Evolutionary conservation across 2,113 vertebrate species (phyloP), one percentile per base, ranked within the genome.

Genomic region (Blennius ocellaris): DNA sequence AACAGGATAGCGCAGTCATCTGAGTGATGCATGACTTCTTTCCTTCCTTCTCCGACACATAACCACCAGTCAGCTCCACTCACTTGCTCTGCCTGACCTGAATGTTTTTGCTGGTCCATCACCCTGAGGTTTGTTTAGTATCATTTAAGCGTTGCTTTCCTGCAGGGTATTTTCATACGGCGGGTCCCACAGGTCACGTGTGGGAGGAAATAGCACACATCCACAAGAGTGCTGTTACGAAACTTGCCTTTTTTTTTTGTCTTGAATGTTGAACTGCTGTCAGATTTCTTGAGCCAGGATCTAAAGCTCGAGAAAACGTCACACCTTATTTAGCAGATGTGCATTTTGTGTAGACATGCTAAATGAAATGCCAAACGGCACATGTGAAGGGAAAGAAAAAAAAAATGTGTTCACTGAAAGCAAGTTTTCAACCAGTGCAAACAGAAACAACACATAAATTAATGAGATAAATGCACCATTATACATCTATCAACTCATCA

Each of bases 121-220:
- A 51, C 59, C 64, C 61, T 52, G 10, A 0, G 58, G 66, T 38
- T 66, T 80, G 66, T 66, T 77, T 69, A 66, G 49, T 59, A 61
- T 82, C 57, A 76, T 76, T 48, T 38, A 58, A 60, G 43, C 2
- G 3, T 40, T 45, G 15, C 61, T 49, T 45, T 69, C 30, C 60
- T 67, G 51, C 15, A 12, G 49, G 58, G 50, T 51, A 21, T 50
- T 45, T 21, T 52, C 36, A n/a, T 12, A 39, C 44, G 16, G 43
- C 52, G 45, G 66, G 55, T 50, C 53, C 61, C 2, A 5, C 21
- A 30, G 21, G 21, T 30, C 21, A 30, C 21, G 60, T 15, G 71
- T 73, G 48, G 75, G 75, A 61, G 41, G 39, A 73, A 59, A 39
- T 12, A 5, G 53, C 15, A 44, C 55, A 73, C 58, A 61, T 40